A percentile compares a stretch with the other conserved stretches of the same genome.
Conservation (phyloP, 2,888 invertebrate species). For the Germaria angustata region DNA sequence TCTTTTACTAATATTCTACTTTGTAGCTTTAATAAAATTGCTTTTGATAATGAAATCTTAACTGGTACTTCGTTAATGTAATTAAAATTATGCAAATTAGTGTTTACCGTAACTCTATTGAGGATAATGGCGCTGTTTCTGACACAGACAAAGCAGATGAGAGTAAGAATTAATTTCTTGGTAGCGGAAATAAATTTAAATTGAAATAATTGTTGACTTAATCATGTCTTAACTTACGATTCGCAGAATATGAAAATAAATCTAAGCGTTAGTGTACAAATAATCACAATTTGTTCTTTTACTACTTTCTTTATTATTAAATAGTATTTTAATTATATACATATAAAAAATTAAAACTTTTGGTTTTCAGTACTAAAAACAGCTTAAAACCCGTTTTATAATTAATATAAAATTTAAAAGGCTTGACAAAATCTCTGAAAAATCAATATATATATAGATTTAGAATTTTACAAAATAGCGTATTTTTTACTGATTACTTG, state of each 20-base stretch:
- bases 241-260: no score
- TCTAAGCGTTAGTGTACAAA: neutral
- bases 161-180: neutral
- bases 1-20: neutral
- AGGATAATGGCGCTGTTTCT: neutral
- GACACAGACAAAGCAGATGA: neutral
- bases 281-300: neutral
- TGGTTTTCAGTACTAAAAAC: no score
- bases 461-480: no score
- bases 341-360: no score
- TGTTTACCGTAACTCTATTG: neutral
- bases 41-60: neutral
- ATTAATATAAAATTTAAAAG: no score
- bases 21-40: neutral
- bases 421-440: no score
- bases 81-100: constrained; percentile 5
- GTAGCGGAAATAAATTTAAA: neutral
- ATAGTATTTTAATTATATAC: neutral
- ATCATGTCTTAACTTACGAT: neutral
- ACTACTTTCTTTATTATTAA: neutral
- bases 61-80: neutral
- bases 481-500: no score
- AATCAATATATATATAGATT: no score
- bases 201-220: neutral
- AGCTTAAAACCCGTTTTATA: no score